Percentiles rank a stretch among this genome's conserved stretches.
Conservation (phyloP, 2,797 vertebrate species). For the Amphiprion clarkii region DNA sequence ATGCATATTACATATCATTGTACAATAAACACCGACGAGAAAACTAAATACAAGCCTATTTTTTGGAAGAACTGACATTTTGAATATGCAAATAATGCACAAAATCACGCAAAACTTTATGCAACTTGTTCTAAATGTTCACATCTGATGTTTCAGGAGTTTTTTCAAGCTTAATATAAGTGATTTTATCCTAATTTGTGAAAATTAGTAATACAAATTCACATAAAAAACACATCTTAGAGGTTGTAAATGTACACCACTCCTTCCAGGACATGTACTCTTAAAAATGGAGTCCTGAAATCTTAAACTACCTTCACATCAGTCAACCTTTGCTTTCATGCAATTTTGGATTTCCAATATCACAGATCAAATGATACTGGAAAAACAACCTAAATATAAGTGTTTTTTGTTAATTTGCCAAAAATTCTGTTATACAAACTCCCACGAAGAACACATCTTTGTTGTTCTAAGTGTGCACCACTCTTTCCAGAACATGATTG, state of each 20-base stretch:
- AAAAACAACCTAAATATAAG: slow-evolving; percentile 7
- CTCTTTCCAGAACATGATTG: neutral
- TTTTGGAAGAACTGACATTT: neutral
- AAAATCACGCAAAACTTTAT: neutral
- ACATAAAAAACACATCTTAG: too few relatives aligned
- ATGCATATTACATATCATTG: slow-evolving; percentile 18
- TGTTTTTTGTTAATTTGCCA: too few relatives aligned
- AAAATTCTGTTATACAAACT: too few relatives aligned
- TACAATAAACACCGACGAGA: neutral
- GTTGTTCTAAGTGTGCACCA: slow-evolving; percentile 16
- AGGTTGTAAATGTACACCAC: slow-evolving; percentile 15
- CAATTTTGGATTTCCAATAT: slow-evolving; percentile 83
- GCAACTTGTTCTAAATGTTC: neutral
- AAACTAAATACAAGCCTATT: neutral
- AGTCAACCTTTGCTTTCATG: slow-evolving; percentile 45
- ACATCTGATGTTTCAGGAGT: neutral
- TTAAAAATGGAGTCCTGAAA: slow-evolving; percentile 18
- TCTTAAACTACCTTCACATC: slow-evolving; percentile 19
- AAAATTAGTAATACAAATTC: too few relatives aligned
- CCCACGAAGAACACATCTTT: too few relatives aligned
- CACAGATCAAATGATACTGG: slow-evolving; percentile 70
- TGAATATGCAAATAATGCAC: neutral
- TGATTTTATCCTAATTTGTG: too few relatives aligned
- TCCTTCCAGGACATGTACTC: neutral
- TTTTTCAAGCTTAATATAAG: too few relatives aligned